Percentiles rank a stretch among this genome's conserved stretches.
Evolutionary conservation across 2,797 vertebrate genomes (phyloP).

Genomic region (Chaenodraco wilsoni): DNA sequence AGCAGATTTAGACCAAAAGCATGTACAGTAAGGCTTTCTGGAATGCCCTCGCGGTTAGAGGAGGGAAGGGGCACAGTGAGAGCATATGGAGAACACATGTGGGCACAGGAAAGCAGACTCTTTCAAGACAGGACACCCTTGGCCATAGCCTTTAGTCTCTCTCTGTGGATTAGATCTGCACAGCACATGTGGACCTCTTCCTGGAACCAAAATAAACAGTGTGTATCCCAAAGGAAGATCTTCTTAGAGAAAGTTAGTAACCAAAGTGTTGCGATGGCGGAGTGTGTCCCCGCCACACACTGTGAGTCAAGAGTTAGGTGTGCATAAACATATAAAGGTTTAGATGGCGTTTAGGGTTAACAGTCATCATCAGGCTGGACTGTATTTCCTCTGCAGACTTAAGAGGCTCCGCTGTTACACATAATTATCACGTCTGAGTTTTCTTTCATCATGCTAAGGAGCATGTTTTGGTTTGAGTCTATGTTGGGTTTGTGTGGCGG

Average conservation of each 20-base stretch:
- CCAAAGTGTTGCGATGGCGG: constrained; percentile 17
- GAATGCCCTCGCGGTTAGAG: constrained; percentile 72
- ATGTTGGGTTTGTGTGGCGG: constrained; percentile 34
- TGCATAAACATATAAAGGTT: constrained; percentile 4
- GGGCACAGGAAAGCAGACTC: constrained; percentile 64
- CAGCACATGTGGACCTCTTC: constrained; percentile 49
- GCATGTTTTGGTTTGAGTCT: constrained; percentile 43
- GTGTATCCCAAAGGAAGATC: constrained; percentile 32
- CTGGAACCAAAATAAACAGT: constrained; percentile 65
- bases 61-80: constrained; percentile 69
- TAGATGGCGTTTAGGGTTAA: constrained; percentile 12
- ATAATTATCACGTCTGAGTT: constrained; percentile 38
- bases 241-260: constrained; percentile 4
- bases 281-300: constrained; percentile 2
- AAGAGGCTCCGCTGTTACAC: constrained; percentile 39
- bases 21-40: constrained; percentile 67
- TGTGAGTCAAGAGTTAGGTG: constrained; percentile 4
- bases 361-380: constrained; percentile 23
- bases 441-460: constrained; percentile 37
- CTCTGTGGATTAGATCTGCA: constrained; percentile 58
- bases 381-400: constrained; percentile 32
- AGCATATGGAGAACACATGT: constrained; percentile 76
- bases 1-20: constrained; percentile 62
- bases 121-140: constrained; percentile 62
- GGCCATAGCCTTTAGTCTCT: constrained; percentile 36